Conservation (phyloP, 1,140 invertebrate species). For the Bombus fervidus region DNA sequence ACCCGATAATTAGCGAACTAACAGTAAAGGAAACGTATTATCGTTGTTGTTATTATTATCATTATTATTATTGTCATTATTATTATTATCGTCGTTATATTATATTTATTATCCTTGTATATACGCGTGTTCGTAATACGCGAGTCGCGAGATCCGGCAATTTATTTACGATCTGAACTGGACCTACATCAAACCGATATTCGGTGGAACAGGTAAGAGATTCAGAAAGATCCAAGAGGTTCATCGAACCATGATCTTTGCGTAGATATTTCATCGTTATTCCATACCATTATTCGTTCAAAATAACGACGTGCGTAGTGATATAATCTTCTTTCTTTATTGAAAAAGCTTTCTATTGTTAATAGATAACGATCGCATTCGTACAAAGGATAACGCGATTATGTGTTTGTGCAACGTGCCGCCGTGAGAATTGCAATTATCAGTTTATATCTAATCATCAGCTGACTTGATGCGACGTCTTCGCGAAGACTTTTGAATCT, state of each 20-base stretch:
- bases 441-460: not conserved
- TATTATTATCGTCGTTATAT: slow-evolving; percentile 25
- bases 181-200: not conserved
- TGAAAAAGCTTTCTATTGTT: not conserved
- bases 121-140: slow-evolving; percentile 19
- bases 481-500: not conserved
- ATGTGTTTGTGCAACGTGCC: not conserved
- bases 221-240: not conserved
- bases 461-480: not conserved
- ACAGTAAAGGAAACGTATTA: slow-evolving; percentile 11
- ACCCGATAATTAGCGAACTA: slow-evolving; percentile 13
- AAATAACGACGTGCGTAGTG: not conserved
- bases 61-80: slow-evolving; percentile 13
- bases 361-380: not conserved
- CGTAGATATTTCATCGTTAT: not conserved
- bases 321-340: not conserved
- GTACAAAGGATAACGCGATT: not conserved
- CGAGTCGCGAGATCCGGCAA: slow-evolving; percentile 1
- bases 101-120: slow-evolving; percentile 29
- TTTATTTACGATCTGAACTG: slow-evolving; percentile 22
- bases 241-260: not conserved
- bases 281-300: not conserved
- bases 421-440: not conserved
- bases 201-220: slow-evolving; percentile 34
- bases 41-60: not conserved